Conservation (phyloP, 1,140 invertebrate species). For the Propsilocerus akamusi region DNA sequence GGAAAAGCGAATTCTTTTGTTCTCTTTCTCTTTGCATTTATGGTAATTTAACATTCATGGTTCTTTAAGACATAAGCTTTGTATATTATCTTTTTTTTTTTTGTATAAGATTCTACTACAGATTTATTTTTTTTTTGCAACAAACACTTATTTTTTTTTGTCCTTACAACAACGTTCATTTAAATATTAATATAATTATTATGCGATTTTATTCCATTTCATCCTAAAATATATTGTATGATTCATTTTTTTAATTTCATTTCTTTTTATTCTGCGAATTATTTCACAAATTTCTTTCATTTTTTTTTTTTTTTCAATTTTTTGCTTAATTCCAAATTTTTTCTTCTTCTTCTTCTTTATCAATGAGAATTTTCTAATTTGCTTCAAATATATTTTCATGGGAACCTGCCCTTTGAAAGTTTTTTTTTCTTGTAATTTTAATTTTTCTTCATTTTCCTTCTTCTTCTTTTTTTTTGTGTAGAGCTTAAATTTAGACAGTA, state of each 20-base stretch:
- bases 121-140: neutral
- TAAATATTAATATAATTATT: too few species aligned
- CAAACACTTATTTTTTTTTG: neutral
- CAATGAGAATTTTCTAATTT: neutral
- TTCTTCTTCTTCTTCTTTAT: neutral
- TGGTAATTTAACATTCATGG: too few species aligned
- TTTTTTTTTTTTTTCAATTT: neutral
- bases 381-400: too few species aligned
- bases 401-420: neutral
- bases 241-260: neutral
- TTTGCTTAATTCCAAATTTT: neutral
- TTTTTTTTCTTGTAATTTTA: neutral
- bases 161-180: too few species aligned
- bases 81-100: too few species aligned
- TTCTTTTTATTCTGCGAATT: neutral
- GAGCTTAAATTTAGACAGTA: too few species aligned
- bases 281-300: neutral
- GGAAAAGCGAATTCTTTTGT: too few species aligned
- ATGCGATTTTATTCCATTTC: too few species aligned
- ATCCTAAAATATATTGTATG: too few species aligned
- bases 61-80: too few species aligned
- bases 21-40: too few species aligned
- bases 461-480: too few species aligned
- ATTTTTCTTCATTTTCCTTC: neutral
- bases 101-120: neutral